Conservation (phyloP, 2,888 invertebrate genomes). For the Scaptomyza tumidula region DNA sequence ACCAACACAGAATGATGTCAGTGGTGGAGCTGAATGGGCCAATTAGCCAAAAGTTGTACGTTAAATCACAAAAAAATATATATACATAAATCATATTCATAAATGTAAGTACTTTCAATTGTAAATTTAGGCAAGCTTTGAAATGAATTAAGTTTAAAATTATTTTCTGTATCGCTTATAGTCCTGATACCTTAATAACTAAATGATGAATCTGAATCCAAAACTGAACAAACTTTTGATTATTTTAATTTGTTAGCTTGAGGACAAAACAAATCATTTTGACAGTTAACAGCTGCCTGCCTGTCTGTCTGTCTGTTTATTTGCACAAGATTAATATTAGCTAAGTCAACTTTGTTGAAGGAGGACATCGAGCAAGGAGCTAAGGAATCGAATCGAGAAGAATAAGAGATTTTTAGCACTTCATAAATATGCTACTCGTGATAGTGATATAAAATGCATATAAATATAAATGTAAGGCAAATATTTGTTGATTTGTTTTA, state of each 20-base stretch:
- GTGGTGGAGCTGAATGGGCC: slow-evolving; percentile 39
- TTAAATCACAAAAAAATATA: background rate
- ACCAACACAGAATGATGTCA: slow-evolving; percentile 26
- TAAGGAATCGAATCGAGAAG: no score
- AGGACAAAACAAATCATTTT: background rate
- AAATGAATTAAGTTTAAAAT: background rate
- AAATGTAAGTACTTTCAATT: background rate
- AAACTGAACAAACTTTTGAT: background rate
- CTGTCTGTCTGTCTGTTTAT: slow-evolving; percentile 29
- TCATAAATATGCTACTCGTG: slow-evolving; percentile 28
- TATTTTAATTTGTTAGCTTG: background rate
- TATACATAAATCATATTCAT: background rate
- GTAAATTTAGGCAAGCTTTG: background rate
- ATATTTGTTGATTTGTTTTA: slow-evolving; percentile 74
- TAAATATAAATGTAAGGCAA: slow-evolving; percentile 55
- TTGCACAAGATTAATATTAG: background rate
- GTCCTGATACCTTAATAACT: background rate
- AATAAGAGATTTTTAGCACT: slow-evolving; percentile 12
- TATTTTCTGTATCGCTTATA: background rate
- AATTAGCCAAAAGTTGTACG: slow-evolving; percentile 30
- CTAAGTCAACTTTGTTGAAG: slow-evolving; percentile 17
- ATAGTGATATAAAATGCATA: slow-evolving; percentile 55
- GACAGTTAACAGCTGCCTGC: slow-evolving; percentile 1
- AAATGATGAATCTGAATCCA: background rate
- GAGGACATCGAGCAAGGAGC: background rate